Percentiles rank a stretch among this genome's conserved stretches.
These are phyloP conservation scores for Lepeophtheirus nordmannii DNA, from an alignment of 2,888 invertebrate species.

Conservation along the genomic window DNA sequence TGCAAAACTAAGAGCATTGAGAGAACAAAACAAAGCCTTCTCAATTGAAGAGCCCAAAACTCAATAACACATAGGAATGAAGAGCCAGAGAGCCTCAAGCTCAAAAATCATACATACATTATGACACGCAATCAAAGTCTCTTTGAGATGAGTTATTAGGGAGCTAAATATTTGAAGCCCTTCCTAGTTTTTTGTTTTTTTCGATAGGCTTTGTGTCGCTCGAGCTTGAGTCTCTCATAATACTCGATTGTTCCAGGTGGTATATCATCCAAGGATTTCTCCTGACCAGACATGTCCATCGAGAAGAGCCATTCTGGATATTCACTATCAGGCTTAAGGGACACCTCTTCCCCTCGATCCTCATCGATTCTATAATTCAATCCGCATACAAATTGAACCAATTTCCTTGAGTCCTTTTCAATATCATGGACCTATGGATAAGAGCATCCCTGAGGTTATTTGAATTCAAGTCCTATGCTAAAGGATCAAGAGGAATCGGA, in stretches of 20 bases:
- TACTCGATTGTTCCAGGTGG: not conserved
- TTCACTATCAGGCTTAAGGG: slow-evolving; percentile 3
- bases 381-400: not conserved
- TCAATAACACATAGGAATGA: too few species aligned
- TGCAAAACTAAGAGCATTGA: too few species aligned
- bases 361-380: slow-evolving; percentile 14
- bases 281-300: slow-evolving; percentile 7
- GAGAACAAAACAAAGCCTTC: too few species aligned
- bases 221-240: not conserved
- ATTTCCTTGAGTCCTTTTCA: slow-evolving; percentile 9
- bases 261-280: not conserved
- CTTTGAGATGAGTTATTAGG: not conserved
- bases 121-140: not conserved
- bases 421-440: slow-evolving; percentile 8
- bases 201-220: not conserved
- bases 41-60: too few species aligned
- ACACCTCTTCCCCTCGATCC: slow-evolving; percentile 13
- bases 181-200: not conserved
- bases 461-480: too few species aligned
- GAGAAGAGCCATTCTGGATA: slow-evolving; percentile 21
- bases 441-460: not conserved
- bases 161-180: not conserved
- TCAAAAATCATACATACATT: too few species aligned
- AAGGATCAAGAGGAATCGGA: too few species aligned
- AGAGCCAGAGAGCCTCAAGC: too few species aligned